Conservation (phyloP, 2,113 vertebrate genomes). For the Carettochelys insculpta region DNA sequence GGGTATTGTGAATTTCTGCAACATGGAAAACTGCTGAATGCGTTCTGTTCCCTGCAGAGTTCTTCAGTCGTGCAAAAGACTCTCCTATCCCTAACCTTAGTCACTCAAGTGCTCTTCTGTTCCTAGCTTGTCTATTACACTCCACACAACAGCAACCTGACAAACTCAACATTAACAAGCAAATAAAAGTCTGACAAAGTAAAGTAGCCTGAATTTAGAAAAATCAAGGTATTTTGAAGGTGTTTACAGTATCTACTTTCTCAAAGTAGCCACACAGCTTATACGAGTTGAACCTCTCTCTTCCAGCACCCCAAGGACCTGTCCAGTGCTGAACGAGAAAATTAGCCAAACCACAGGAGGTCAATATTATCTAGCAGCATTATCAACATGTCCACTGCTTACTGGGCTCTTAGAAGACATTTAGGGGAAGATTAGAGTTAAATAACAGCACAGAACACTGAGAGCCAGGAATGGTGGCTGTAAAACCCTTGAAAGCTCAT, state of each 20-base stretch:
- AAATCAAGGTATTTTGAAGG: neutral
- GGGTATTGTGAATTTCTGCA: accelerated
- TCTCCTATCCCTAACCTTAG: neutral
- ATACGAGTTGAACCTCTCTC: too few species aligned
- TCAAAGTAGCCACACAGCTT: neutral
- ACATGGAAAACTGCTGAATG: neutral
- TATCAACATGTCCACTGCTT: too few species aligned
- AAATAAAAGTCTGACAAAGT: neutral
- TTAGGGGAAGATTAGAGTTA: too few species aligned
- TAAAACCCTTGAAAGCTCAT: too few species aligned
- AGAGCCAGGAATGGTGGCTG: too few species aligned
- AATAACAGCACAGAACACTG: too few species aligned
- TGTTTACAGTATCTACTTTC: neutral
- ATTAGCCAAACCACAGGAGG: too few species aligned
- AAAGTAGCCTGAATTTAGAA: neutral
- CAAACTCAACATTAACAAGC: neutral
- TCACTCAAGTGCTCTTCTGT: neutral
- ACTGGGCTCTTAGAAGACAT: too few species aligned
- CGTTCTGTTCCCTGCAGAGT: neutral
- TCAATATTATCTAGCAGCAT: too few species aligned
- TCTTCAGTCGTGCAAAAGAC: neutral
- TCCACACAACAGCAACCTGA: neutral
- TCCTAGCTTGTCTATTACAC: neutral
- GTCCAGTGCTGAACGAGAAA: too few species aligned
- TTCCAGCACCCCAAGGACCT: too few species aligned